Base-by-base conservation (phyloP, 2,113 vertebrate species). In the Ageneiosus marmoratus region DNA sequence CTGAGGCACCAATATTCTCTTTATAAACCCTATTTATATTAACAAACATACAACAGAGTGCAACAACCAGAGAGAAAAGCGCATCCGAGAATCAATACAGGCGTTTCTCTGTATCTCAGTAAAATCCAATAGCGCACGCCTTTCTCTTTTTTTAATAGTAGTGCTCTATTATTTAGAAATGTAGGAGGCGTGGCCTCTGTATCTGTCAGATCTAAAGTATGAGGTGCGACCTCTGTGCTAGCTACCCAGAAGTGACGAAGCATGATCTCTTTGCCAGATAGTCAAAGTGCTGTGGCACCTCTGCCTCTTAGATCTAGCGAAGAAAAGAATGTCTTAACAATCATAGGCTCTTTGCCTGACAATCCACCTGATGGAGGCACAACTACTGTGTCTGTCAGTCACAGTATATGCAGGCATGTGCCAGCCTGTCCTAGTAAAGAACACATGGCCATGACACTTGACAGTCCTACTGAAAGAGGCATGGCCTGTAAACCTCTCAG, bases 101-200 rank as follows among this genome's bases (percentile, higher is more conserved):
- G 27, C 46, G 46, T 74, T 75, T 34, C 48, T 75, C 27, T 32
- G 73, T 53, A 34, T 20, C 50, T 34, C 48, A 34, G 16, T 75
- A 32, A 32, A 75, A 53, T 75, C 29, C 73, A 53, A 53, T 75
- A 75, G 9, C 8, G 5, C 48, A 75, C 10, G n/a, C 50, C 73
- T 75, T 53, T 32, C 27, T 5, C 29, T 32, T 53, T 27, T n/a
- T 74, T 74, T 74, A 50, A 51, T 29, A 74, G 46, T 32, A 18
- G 7, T 20, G 48, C 10, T 74, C 46, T 22, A 53, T 53, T 53
- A 53, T 75, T 75, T 75, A 53, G 27, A 75, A 75, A 75, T 75
- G 50, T 75, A 51, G 50, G 12, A 2, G 73, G 48, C 29, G 18
- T 53, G 50, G 29, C 27, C 16, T 75, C 29, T 10, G 13, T 12